Percentiles rank a stretch among this genome's conserved stretches.
These are phyloP conservation scores for Mamestra configurata DNA, from an alignment of 1,140 invertebrate genomes.

Conservation along the genomic window DNA sequence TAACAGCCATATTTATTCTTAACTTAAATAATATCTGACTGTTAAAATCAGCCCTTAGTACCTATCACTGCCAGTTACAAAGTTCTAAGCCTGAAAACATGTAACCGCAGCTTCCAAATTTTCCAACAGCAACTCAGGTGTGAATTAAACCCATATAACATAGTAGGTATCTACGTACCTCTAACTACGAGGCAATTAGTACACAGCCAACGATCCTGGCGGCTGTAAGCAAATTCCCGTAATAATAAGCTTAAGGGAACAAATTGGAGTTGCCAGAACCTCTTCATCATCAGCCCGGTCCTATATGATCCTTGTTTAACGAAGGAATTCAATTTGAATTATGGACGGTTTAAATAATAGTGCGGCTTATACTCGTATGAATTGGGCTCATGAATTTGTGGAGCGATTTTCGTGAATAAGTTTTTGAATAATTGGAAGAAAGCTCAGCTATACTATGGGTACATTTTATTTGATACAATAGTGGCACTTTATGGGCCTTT, in stretches of 20 bases:
- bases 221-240: not conserved
- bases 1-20: too few species aligned
- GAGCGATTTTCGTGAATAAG: not conserved
- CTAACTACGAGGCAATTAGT: not conserved
- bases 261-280: not conserved
- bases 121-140: not conserved
- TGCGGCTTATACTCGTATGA: not conserved
- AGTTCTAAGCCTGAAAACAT: too few species aligned
- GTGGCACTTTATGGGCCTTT: too few species aligned
- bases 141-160: not conserved
- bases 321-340: constrained; percentile 10
- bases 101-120: not conserved
- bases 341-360: constrained; percentile 3
- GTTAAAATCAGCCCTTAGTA: too few species aligned
- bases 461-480: too few species aligned
- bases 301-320: not conserved
- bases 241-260: constrained; percentile 10
- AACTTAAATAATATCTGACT: too few species aligned
- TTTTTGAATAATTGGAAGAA: too few species aligned
- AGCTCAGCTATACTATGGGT: too few species aligned
- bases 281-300: not conserved
- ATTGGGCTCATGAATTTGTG: not conserved
- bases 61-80: too few species aligned
- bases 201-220: not conserved
- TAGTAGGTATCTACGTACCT: not conserved